Percentiles rank a stretch among this genome's conserved stretches.
Evolutionary conservation across 2,888 invertebrate genomes (phyloP).

Genomic region (Drosophila pseudotakahashii): DNA sequence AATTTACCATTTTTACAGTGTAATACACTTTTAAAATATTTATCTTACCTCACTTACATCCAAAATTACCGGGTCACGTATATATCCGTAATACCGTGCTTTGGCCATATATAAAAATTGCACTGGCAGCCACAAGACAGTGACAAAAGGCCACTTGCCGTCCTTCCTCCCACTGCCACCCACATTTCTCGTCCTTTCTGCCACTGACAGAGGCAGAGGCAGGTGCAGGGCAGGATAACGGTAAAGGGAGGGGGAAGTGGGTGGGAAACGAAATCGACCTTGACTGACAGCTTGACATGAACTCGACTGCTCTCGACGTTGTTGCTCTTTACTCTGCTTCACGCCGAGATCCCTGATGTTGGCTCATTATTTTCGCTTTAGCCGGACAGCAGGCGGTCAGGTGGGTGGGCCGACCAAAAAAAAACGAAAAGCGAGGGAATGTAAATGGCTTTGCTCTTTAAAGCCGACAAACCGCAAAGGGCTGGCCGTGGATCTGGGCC

Average conservation of each 20-base stretch:
- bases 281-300: slow-evolving; percentile 79
- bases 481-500: slow-evolving; percentile 40
- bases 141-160: slow-evolving; percentile 76
- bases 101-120: slow-evolving; percentile 66
- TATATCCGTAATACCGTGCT: slow-evolving; percentile 30
- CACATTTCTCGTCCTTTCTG: slow-evolving; percentile 1
- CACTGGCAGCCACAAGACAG: slow-evolving; percentile 72
- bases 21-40: background rate
- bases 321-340: slow-evolving; percentile 46
- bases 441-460: slow-evolving; percentile 48
- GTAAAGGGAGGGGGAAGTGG: slow-evolving; percentile 1
- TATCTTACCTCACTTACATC: too few species aligned
- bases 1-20: background rate
- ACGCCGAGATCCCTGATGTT: slow-evolving; percentile 50
- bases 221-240: slow-evolving; percentile 47
- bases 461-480: slow-evolving; percentile 64
- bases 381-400: slow-evolving; percentile 63
- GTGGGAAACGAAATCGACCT: slow-evolving; percentile 70
- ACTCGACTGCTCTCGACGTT: slow-evolving; percentile 69
- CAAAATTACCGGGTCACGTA: background rate
- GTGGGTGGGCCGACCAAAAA: slow-evolving; percentile 20
- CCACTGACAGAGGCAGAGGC: slow-evolving; percentile 11
- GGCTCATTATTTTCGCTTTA: slow-evolving; percentile 76
- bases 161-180: slow-evolving; percentile 10
- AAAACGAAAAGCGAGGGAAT: slow-evolving; percentile 11